phyloP scores from a whole-genome alignment of 2,797 vertebrate species.

The Bovichtus variegatus region DNA sequence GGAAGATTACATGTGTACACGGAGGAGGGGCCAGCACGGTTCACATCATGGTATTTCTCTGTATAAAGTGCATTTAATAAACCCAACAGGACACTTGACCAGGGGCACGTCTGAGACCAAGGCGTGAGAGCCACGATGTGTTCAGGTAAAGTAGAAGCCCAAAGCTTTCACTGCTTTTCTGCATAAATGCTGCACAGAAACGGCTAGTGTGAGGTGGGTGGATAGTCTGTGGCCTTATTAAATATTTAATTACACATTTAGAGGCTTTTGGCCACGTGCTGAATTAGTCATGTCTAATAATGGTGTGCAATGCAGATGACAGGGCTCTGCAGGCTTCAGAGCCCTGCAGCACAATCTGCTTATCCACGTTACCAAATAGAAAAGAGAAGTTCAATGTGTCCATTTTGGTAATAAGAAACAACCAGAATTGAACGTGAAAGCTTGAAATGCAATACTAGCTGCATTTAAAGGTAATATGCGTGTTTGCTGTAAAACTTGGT shows the following conservation, averaged over 20 bases:
- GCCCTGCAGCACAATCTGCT: slow-evolving; percentile 36
- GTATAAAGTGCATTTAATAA: slow-evolving; percentile 55
- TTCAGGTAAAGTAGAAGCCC: slow-evolving; percentile 36
- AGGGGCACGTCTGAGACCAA: slow-evolving; percentile 37
- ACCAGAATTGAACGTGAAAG: not conserved
- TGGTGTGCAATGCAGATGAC: slow-evolving; percentile 74
- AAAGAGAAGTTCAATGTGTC: not conserved
- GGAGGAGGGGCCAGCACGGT: not conserved
- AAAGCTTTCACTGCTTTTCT: slow-evolving; percentile 23
- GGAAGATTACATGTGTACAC: slow-evolving; percentile 11
- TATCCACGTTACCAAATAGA: slow-evolving; percentile 38
- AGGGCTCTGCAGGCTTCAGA: slow-evolving; percentile 45
- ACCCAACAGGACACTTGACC: slow-evolving; percentile 30
- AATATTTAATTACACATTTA: slow-evolving; percentile 80
- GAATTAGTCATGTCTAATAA: slow-evolving; percentile 82
- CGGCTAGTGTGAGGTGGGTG: slow-evolving; percentile 40
- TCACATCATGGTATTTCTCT: slow-evolving; percentile 28
- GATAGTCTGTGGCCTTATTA: slow-evolving; percentile 56
- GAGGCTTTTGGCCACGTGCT: slow-evolving; percentile 77
- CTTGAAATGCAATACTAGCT: slow-evolving; percentile 4
- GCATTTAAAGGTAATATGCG: slow-evolving; percentile 43
- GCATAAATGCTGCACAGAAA: slow-evolving; percentile 40
- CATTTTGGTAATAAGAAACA: not conserved
- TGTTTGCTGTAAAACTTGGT: slow-evolving; percentile 36
- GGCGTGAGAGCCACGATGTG: slow-evolving; percentile 14